Percentiles rank a stretch among this genome's conserved stretches.
Evolutionary conservation across 2,113 vertebrate genomes (phyloP).

Genomic region (Catharus minimus): DNA sequence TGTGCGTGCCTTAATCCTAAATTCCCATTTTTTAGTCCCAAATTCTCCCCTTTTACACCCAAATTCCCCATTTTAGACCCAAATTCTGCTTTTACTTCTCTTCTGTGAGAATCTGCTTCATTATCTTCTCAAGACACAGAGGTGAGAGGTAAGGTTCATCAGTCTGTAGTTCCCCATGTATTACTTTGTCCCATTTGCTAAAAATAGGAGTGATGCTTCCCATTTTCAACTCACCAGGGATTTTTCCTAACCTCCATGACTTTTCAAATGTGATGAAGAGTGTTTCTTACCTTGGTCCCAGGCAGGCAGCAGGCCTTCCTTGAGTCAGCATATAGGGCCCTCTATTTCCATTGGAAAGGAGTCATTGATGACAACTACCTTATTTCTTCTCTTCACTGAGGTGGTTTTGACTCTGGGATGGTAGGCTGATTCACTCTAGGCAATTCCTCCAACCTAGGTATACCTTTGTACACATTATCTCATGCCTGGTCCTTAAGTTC

Average conservation of each 20-base stretch:
- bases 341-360: background rate
- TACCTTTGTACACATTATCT: background rate
- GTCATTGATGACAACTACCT: background rate
- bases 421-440: no score
- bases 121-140: background rate
- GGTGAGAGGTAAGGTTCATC: background rate
- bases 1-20: background rate
- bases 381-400: background rate
- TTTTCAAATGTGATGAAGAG: background rate
- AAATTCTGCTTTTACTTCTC: no score
- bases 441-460: background rate
- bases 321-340: background rate
- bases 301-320: background rate
- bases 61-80: no score
- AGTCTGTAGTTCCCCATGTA: accelerated
- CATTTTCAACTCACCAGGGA: background rate
- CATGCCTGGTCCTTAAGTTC: background rate
- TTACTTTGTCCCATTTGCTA: background rate
- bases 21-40: no score
- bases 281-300: background rate
- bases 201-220: background rate
- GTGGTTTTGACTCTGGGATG: background rate
- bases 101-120: accelerated
- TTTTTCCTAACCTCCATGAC: background rate
- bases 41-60: no score